Conservation (phyloP, 35 echinoderm and acorn worm species). For the Chiridota heheva region DNA sequence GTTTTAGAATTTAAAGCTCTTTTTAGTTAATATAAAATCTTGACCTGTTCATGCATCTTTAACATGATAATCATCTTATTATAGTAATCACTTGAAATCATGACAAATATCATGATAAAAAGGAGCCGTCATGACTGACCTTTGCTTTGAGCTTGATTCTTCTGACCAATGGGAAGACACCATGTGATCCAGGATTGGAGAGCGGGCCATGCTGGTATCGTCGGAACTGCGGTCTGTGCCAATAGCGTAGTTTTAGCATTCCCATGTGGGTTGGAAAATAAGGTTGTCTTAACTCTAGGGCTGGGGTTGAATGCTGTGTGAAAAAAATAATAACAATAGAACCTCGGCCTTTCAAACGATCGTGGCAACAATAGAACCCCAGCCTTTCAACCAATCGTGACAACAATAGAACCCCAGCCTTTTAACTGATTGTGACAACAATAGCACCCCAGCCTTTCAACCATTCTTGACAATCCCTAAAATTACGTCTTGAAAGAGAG, state of each 20-base stretch:
- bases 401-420: too few relatives aligned
- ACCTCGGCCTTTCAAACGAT: neutral
- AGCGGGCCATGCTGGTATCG: slow-evolving; percentile 76
- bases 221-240: slow-evolving; percentile 73
- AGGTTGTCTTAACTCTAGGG: slow-evolving; percentile 88
- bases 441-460: too few relatives aligned
- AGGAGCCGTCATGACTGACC: slow-evolving; percentile 73
- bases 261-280: slow-evolving; percentile 98
- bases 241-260: slow-evolving; percentile 77
- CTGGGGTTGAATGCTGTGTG: slow-evolving; percentile 83
- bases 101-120: too few relatives aligned
- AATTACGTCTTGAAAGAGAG: too few relatives aligned
- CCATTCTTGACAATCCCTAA: too few relatives aligned
- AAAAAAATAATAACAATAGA: neutral
- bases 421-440: too few relatives aligned
- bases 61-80: neutral
- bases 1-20: too few relatives aligned
- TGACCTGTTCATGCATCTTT: neutral
- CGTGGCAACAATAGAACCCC: neutral
- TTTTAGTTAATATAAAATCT: too few relatives aligned
- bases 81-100: neutral
- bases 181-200: slow-evolving; percentile 65
- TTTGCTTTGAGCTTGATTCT: slow-evolving; percentile 90
- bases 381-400: neutral
- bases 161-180: slow-evolving; percentile 82